phyloP scores from a whole-genome alignment of 2,113 vertebrate genomes.

The Stictonetta naevosa region DNA sequence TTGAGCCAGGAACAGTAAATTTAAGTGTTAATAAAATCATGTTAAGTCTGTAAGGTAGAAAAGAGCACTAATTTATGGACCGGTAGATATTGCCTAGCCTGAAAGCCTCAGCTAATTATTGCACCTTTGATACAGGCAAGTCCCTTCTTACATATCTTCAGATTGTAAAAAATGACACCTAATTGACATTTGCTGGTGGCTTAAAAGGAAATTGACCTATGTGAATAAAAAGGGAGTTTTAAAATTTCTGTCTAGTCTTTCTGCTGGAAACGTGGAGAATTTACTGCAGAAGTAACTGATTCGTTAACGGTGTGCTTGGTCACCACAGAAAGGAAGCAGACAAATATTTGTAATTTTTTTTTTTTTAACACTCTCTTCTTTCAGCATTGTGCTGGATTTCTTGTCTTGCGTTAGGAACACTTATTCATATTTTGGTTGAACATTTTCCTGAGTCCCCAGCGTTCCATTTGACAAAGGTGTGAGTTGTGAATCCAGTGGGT shows the following conservation, averaged over 20 bases:
- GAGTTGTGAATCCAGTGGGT: background rate
- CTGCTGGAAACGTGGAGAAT: background rate
- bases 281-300: background rate
- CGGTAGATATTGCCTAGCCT: background rate
- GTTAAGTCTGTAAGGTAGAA: background rate
- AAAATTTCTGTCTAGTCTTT: background rate
- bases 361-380: background rate
- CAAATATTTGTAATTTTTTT: background rate
- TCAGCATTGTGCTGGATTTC: background rate
- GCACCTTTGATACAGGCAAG: background rate
- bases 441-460: background rate
- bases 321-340: background rate
- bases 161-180: background rate
- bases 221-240: background rate
- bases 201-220: background rate
- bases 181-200: background rate
- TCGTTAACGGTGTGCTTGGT: background rate
- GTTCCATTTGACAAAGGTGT: background rate
- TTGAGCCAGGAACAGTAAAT: background rate
- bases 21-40: conserved; percentile 1
- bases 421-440: background rate
- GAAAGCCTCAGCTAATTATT: conserved; percentile 4
- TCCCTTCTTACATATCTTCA: background rate
- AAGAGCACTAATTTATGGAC: background rate
- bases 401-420: background rate